These are phyloP conservation scores for Suncus etruscus DNA, from an alignment of 2,113 vertebrate genomes.

Conservation along the genomic window DNA sequence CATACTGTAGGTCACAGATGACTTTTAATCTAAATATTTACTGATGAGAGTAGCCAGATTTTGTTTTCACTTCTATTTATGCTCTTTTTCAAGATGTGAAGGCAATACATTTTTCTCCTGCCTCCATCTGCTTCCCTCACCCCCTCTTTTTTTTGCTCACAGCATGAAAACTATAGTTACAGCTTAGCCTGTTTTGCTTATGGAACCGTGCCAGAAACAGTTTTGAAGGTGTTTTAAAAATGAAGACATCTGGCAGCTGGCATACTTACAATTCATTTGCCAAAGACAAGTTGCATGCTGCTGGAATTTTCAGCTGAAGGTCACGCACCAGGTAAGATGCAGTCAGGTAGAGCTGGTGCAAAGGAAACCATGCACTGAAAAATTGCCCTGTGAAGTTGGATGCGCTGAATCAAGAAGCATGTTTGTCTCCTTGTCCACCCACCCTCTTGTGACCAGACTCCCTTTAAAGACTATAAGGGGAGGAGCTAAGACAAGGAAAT, in stretches of 20 bases:
- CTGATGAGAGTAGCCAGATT: neutral
- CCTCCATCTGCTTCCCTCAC: conserved; percentile 76
- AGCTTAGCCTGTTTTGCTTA: conserved; percentile 87
- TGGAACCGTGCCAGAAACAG: conserved; percentile 89
- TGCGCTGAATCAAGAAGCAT: conserved; percentile 73
- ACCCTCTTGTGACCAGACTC: neutral
- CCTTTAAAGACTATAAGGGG: conserved; percentile 71
- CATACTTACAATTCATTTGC: conserved; percentile 88
- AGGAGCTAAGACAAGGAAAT: conserved; percentile 68
- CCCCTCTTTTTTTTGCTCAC: conserved; percentile 79
- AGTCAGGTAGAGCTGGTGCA: conserved; percentile 84
- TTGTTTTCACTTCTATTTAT: conserved; percentile 60
- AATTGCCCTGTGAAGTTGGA: conserved; percentile 74
- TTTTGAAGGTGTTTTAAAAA: conserved; percentile 91
- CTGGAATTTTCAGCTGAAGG: conserved; percentile 87
- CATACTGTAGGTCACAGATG: conserved; percentile 23
- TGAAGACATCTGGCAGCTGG: conserved; percentile 92
- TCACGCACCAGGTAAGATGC: conserved; percentile 88
- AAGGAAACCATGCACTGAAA: conserved; percentile 74
- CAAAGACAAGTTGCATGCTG: conserved; percentile 87
- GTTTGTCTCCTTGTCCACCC: conserved; percentile 77
- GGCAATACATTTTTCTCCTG: conserved; percentile 69
- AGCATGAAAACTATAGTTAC: conserved; percentile 86
- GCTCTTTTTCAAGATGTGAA: conserved; percentile 79
- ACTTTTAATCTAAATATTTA: conserved; percentile 32